A percentile compares a stretch with the other conserved stretches of the same genome.
Conservation (phyloP, 2,888 invertebrate species). For the Pachydiplax longipennis region DNA sequence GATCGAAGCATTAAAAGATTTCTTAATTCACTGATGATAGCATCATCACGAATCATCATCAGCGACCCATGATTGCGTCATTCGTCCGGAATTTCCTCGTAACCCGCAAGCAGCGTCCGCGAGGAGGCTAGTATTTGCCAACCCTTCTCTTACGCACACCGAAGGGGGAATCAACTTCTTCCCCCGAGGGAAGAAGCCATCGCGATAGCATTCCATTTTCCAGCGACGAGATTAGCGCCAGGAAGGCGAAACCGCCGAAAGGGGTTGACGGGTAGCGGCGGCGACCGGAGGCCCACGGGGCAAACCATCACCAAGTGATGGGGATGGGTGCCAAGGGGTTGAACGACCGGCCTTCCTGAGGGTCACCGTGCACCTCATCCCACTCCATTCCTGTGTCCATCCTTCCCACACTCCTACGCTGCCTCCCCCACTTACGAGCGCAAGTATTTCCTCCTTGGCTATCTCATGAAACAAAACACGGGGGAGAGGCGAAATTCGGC, state of each 20-base stretch:
- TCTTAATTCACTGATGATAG: too few relatives aligned
- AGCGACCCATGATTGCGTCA: too few relatives aligned
- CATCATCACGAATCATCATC: too few relatives aligned
- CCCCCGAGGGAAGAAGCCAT: not conserved
- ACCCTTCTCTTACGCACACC: not conserved
- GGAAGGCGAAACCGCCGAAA: not conserved
- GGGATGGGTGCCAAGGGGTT: conserved; percentile 7
- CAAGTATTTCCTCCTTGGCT: not conserved
- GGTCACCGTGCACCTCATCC: not conserved
- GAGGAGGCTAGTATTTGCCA: not conserved
- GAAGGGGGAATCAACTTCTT: not conserved
- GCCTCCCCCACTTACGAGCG: not conserved
- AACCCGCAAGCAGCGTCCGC: too few relatives aligned
- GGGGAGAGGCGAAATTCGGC: not conserved
- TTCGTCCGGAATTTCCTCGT: too few relatives aligned
- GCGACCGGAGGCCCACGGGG: not conserved
- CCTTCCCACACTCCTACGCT: not conserved
- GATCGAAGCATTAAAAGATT: too few relatives aligned
- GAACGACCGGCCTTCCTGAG: conserved; percentile 44
- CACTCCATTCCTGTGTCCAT: not conserved
- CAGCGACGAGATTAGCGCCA: not conserved
- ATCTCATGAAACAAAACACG: not conserved
- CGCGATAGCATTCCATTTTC: not conserved
- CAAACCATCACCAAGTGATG: not conserved
- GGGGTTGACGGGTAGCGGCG: not conserved